Base-by-base conservation (phyloP, 2,113 vertebrate species). In the Dissostichus mawsoni region DNA sequence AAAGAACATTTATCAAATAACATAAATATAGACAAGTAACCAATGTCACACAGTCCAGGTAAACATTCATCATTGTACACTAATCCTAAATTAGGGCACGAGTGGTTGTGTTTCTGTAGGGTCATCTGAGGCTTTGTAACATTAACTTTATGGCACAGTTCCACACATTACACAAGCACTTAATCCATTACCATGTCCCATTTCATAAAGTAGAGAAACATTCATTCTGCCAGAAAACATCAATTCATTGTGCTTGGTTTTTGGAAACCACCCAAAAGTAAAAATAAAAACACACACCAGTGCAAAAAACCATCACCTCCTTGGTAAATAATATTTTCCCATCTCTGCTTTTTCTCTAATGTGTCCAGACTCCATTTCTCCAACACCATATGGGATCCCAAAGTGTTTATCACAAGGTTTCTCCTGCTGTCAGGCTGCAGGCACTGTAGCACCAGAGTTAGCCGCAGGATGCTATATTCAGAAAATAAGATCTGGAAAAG, bases 201-300 rank as follows among this genome's bases (percentile, higher is more conserved):
- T 86, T 90, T 80, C 81, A 83, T 84, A 85, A 89, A 88, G 82
- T 61, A 77, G 72, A 55, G 48, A 82, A 89, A 77, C 66, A 51
- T 67, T 76, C 62, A 85, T 77, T 76, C 84, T 83, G 76, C 62
- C 83, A 74, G 14, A 78, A 3, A 57, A 76, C 61, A 81, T 76
- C 12, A 73, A 87, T 79, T 78, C 36, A 73, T 74, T 84, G 78
- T 80, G 67, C 79, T 69, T n/a, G 3, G 53, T 73, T 81, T 66
- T 44, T 83, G 83, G 73, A 64, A 65, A 81, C 45, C 23, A 62
- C 29, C 78, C 76, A 87, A 79, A 77, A 29, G 17, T 10, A 47
- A 3, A 14, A 59, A 70, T 47, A 3, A 14, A 59, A 70, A 76
- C 5, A 8, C 36, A 41, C 36, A 41, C 36, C 36, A 41, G 36